Base-by-base conservation (phyloP, 2,797 vertebrate genomes). In the Selene dorsalis region DNA sequence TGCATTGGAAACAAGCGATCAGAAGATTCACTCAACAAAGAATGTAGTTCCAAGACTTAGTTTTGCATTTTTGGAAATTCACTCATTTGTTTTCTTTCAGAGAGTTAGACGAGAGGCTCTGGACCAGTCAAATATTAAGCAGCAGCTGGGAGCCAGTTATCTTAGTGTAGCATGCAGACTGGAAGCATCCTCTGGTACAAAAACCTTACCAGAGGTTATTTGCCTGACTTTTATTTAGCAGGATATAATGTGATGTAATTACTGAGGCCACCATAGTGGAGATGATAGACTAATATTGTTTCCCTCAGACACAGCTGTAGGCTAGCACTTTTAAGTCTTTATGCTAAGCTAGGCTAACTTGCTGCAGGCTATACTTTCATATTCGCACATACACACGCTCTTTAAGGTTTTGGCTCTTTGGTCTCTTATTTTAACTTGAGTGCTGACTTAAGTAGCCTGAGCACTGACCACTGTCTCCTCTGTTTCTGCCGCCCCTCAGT, bases 401-500 rank as follows among this genome's bases (percentile, higher is more conserved):
- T 50, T 48, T 3, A 47, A 41, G 1, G 14, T 4, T 76, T 48
- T 55, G 8, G 3, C 26, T 41, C 8, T 69, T 39, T 64, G 55
- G 12, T 55, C 43, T 20, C 39, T 61, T 55, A 8, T 39, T 16
- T 76, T 60, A 47, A 65, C 35, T 26, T 53, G 9, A 48, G 7
- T 32, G 35, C 39, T 65, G 22, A 10, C 35, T 39, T 55, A 75
- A 74, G 71, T 79, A 80, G 69, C 79, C 68, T 4, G 18, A 50
- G 58, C 11, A 32, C 48, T 53, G n/a, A 50, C 28, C 74, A 53
- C 69, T 50, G 65, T 80, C 52, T 77, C 60, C 65, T 45, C 12
- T 32, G 61, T 71, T 74, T 73, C 32, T 56, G 58, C 70, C 79
- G 74, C 74, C 50, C n/a, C 80, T 65, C 78, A 18, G 71, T 73